These are phyloP conservation scores for Melanotaenia parkinsoni DNA, from an alignment of 2,797 vertebrate genomes.

Conservation along the genomic window DNA sequence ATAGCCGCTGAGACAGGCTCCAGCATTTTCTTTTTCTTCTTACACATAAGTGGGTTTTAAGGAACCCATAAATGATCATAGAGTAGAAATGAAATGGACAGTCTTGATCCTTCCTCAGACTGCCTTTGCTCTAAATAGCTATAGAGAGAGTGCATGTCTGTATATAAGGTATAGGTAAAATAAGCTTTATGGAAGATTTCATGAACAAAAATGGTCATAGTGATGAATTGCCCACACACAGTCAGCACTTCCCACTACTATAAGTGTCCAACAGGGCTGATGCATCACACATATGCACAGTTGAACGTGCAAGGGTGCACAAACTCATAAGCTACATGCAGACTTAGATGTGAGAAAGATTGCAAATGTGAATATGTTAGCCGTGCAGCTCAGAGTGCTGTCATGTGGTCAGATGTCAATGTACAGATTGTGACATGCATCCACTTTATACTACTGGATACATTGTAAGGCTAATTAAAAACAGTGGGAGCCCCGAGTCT, in stretches of 20 bases:
- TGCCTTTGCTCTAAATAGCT: background rate
- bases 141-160: background rate
- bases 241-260: constrained; percentile 54
- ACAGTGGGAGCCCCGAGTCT: constrained; percentile 24
- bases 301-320: constrained; percentile 9
- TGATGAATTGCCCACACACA: constrained; percentile 57
- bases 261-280: constrained; percentile 48
- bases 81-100: background rate
- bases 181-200: constrained; percentile 10
- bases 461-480: constrained; percentile 20
- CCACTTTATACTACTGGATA: constrained; percentile 12
- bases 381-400: constrained; percentile 27
- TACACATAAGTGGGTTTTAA: no score
- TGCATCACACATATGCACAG: constrained; percentile 36
- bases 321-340: constrained; percentile 20
- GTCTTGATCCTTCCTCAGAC: background rate
- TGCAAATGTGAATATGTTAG: constrained; percentile 41
- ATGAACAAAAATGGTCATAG: constrained; percentile 37
- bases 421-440: constrained; percentile 16
- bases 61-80: no score
- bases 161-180: background rate
- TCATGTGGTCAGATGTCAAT: constrained; percentile 39
- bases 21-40: no score
- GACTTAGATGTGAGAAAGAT: constrained; percentile 31
- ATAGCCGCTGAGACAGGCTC: no score